These are phyloP conservation scores for Coreius guichenoti DNA, from an alignment of 2,797 vertebrate genomes.

Conservation along the genomic window DNA sequence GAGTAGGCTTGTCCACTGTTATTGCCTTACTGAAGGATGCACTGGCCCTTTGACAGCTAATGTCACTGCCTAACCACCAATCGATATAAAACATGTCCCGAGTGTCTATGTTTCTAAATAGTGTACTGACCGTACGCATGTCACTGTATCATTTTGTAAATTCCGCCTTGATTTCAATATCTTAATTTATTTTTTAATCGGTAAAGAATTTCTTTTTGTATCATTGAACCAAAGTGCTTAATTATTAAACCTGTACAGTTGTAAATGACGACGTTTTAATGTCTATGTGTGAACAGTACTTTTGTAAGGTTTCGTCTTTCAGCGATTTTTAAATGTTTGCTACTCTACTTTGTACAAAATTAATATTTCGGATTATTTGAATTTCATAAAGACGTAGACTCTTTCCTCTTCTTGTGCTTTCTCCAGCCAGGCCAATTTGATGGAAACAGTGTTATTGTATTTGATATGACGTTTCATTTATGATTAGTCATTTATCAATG, in stretches of 20 bases:
- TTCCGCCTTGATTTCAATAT: conserved; percentile 70
- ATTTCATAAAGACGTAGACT: conserved; percentile 79
- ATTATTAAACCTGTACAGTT: conserved; percentile 78
- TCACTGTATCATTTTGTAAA: conserved; percentile 79
- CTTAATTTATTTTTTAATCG: conserved; percentile 82
- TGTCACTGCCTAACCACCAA: conserved; percentile 59
- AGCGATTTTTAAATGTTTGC: conserved; percentile 74
- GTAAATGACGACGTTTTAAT: conserved; percentile 78
- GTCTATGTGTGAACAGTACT: conserved; percentile 77
- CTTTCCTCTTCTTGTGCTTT: conserved; percentile 71
- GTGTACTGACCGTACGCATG: conserved; percentile 65
- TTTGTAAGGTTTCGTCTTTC: conserved; percentile 72
- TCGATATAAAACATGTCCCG: conserved; percentile 63
- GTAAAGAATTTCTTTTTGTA: conserved; percentile 75
- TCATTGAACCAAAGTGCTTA: conserved; percentile 85
- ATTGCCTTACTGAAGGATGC: conserved; percentile 65
- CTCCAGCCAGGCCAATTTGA: conserved; percentile 63
- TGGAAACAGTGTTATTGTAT: conserved; percentile 74
- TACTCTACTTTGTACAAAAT: conserved; percentile 81
- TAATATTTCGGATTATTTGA: conserved; percentile 63
- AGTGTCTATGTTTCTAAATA: conserved; percentile 60
- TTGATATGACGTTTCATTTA: conserved; percentile 77
- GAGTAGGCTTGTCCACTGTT: conserved; percentile 66
- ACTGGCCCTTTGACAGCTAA: conserved; percentile 62
- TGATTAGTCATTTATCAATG: conserved; percentile 74